phyloP scores from a whole-genome alignment of 2,797 vertebrate genomes.

The Naso thynnoides region DNA sequence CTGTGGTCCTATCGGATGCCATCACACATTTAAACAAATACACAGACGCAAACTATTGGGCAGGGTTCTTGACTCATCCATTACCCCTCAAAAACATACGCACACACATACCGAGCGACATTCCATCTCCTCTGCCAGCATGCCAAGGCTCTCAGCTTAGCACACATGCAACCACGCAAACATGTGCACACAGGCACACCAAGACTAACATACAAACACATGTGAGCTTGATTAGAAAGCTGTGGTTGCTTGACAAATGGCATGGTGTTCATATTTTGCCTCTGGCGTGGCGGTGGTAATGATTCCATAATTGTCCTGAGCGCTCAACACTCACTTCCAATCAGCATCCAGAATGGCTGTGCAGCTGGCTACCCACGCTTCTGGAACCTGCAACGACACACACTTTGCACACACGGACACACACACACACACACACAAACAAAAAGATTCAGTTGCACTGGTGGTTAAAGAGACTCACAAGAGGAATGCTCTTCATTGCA shows the following conservation, averaged over 20 bases:
- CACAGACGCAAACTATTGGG: constrained; percentile 60
- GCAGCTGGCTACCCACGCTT: constrained; percentile 77
- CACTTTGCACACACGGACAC: constrained; percentile 18
- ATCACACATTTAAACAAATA: constrained; percentile 66
- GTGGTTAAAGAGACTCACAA: constrained; percentile 57
- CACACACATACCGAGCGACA: constrained; percentile 64
- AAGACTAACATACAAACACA: constrained; percentile 66
- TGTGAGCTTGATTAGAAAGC: constrained; percentile 77
- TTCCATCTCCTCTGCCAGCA: constrained; percentile 78
- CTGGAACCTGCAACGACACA: constrained; percentile 61
- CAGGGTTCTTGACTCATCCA: constrained; percentile 62
- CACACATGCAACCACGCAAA: constrained; percentile 10
- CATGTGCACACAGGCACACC: constrained; percentile 29
- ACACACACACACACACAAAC: constrained; percentile 34
- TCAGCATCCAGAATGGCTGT: constrained; percentile 78
- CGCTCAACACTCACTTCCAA: constrained; percentile 82
- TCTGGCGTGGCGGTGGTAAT: constrained; percentile 76
- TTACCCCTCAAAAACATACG: constrained; percentile 59
- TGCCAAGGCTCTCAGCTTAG: constrained; percentile 67
- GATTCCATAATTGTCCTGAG: constrained; percentile 84
- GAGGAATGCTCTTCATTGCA: constrained; percentile 53
- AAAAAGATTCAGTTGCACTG: constrained; percentile 49
- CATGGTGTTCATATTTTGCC: constrained; percentile 82
- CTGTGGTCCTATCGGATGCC: constrained; percentile 50
- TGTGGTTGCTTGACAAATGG: constrained; percentile 80